These are phyloP conservation scores for Stomatorhinus walkeri DNA, from an alignment of 2,797 vertebrate species.

Conservation along the genomic window DNA sequence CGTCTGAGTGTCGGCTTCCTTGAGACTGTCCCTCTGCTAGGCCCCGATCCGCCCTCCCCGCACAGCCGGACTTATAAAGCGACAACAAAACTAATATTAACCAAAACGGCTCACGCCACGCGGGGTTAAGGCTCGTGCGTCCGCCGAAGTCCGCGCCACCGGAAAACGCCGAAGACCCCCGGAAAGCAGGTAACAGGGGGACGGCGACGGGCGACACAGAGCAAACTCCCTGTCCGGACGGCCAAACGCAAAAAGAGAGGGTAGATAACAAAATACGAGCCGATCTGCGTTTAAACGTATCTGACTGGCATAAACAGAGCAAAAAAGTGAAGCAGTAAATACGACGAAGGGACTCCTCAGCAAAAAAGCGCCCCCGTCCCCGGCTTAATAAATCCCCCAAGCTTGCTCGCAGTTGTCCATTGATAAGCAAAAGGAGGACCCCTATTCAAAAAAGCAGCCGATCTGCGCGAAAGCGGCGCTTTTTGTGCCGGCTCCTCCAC, in stretches of 20 bases:
- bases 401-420: not conserved
- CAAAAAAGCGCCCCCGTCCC: not conserved
- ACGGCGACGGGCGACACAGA: not conserved
- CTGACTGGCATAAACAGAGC: not conserved
- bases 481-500: conserved; percentile 15
- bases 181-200: not conserved
- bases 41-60: not conserved
- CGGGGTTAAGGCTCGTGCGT: not conserved
- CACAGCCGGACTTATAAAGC: not conserved
- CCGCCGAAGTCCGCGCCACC: not conserved
- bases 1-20: conserved; percentile 8
- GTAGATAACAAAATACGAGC: not conserved
- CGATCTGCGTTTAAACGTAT: not conserved
- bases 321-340: not conserved
- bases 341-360: not conserved
- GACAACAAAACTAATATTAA: not conserved
- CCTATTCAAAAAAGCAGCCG: not conserved
- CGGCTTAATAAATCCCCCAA: not conserved
- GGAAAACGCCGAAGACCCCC: not conserved
- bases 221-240: not conserved
- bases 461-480: not conserved
- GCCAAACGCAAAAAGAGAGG: not conserved
- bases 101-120: not conserved
- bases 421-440: not conserved
- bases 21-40: not conserved